Evolutionary conservation across 2,797 vertebrate genomes (phyloP).

Genomic region (Silurus aristotelis): DNA sequence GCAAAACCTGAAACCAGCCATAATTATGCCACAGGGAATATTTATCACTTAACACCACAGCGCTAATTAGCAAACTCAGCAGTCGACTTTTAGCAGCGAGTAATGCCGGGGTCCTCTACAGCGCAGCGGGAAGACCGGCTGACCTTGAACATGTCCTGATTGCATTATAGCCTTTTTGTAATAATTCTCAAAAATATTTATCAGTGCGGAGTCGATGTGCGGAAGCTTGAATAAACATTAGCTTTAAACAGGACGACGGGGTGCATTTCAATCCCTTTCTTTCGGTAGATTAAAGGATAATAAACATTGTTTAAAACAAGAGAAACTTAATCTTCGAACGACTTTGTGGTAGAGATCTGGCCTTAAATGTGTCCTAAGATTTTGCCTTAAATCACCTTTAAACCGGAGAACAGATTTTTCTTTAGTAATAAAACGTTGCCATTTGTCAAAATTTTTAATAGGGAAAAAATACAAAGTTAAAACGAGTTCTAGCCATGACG

Average conservation of each 20-base stretch:
- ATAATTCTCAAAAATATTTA: conserved; percentile 40
- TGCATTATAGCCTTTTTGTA: conserved; percentile 39
- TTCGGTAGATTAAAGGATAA: background rate
- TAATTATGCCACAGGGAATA: conserved; percentile 47
- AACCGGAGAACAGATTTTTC: background rate
- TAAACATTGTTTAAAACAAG: background rate
- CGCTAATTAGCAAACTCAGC: conserved; percentile 52
- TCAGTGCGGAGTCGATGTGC: conserved; percentile 21
- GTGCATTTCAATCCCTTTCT: conserved; percentile 38
- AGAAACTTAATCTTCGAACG: background rate
- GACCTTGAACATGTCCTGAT: conserved; percentile 52
- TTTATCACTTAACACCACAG: conserved; percentile 52
- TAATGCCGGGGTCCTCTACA: conserved; percentile 27
- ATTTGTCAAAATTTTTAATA: too few species aligned
- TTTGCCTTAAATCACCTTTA: background rate
- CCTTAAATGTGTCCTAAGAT: too few species aligned
- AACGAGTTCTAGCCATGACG: background rate
- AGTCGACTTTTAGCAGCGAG: conserved; percentile 35
- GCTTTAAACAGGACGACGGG: conserved; percentile 31
- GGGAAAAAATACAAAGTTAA: too few species aligned
- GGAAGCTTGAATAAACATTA: conserved; percentile 50
- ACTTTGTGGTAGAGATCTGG: too few species aligned
- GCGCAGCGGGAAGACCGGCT: conserved; percentile 30
- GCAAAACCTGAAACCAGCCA: background rate
- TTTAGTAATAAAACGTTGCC: background rate